Conservation (phyloP, 2,797 vertebrate species). For the Pteropus rufus region DNA sequence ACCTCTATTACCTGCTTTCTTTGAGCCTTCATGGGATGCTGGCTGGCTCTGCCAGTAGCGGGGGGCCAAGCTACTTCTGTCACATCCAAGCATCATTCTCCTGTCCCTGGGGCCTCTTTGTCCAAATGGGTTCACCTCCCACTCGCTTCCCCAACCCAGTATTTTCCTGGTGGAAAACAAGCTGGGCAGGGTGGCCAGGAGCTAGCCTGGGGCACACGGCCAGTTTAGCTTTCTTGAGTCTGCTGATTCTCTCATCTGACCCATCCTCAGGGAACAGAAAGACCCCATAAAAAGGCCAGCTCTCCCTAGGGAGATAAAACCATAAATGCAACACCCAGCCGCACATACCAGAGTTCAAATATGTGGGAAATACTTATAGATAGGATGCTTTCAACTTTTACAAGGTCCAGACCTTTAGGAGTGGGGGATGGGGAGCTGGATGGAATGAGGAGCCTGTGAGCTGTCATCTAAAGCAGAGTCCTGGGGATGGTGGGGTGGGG, state of each 20-base stretch:
- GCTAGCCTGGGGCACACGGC: neutral
- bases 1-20: neutral
- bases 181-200: neutral
- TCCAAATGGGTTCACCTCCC: neutral
- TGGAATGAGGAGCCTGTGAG: neutral
- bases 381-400: neutral
- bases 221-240: neutral
- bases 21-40: neutral
- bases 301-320: neutral
- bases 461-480: neutral
- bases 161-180: neutral
- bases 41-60: neutral
- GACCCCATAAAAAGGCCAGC: neutral
- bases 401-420: neutral
- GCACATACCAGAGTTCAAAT: neutral
- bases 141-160: neutral
- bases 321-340: neutral
- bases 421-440: neutral
- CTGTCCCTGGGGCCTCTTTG: neutral
- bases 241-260: neutral
- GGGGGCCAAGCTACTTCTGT: neutral
- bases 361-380: neutral
- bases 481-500: neutral
- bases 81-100: neutral
- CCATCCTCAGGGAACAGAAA: neutral